These are phyloP conservation scores for Brenthis ino DNA, from an alignment of 2,888 invertebrate species.

Conservation along the genomic window DNA sequence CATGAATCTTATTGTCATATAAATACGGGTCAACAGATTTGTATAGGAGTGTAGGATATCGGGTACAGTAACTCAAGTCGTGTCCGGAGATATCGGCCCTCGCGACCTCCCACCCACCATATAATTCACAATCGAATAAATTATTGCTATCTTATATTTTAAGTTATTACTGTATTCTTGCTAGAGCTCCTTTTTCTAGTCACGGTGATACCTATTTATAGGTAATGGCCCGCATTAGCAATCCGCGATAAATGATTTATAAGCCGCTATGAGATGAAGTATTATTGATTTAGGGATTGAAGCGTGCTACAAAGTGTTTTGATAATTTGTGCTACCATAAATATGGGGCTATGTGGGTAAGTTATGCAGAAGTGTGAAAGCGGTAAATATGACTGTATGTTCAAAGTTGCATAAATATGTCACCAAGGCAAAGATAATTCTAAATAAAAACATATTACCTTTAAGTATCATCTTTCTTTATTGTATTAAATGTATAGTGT, in stretches of 20 bases:
- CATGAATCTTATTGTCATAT: slow-evolving; percentile 34
- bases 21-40: slow-evolving; percentile 34
- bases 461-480: neutral
- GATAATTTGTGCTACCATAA: slow-evolving; percentile 35
- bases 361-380: slow-evolving; percentile 7
- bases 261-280: slow-evolving; percentile 26
- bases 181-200: slow-evolving; percentile 57
- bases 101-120: slow-evolving; percentile 66
- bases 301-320: slow-evolving; percentile 33
- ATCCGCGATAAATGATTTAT: slow-evolving; percentile 51
- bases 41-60: slow-evolving; percentile 39
- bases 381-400: slow-evolving; percentile 8
- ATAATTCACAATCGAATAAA: slow-evolving; percentile 75
- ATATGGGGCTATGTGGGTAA: slow-evolving; percentile 15
- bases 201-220: slow-evolving; percentile 39
- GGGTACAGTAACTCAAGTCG: slow-evolving; percentile 47
- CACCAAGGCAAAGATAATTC: neutral
- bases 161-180: slow-evolving; percentile 48
- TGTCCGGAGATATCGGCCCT: slow-evolving; percentile 55
- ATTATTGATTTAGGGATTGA: slow-evolving; percentile 37
- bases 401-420: slow-evolving; percentile 11
- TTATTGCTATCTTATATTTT: slow-evolving; percentile 68
- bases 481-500: no score
- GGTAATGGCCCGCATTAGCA: slow-evolving; percentile 43
- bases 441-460: neutral